Base-by-base conservation (phyloP, 2,113 vertebrate genomes). In the Barnardius zonarius region DNA sequence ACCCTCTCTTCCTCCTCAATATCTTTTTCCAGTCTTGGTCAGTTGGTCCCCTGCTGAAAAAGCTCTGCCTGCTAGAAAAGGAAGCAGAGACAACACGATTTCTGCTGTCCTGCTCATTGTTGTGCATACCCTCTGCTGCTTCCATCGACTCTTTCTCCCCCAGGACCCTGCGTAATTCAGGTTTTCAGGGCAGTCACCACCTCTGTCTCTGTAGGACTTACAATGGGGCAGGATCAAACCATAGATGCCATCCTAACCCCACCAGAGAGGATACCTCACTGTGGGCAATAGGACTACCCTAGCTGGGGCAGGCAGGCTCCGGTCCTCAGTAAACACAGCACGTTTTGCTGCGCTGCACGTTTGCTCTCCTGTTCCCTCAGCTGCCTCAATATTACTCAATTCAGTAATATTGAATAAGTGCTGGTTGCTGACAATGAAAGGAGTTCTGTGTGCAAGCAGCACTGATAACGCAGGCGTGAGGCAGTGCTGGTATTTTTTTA, bases 181-280 rank as follows among this genome's bases (percentile, higher is more conserved):
- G 27, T 48, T 91, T 75, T 69, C 11, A 15, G 57, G 48, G 44
- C 33, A 85, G 13, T 24, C 35, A 16, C 13, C 1, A 0, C 27
- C 35, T 95, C 31, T 25, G 15, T 20, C 18, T 52, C 30, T 39
- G 35, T 15, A 20, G 51, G 51, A 52, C 7, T 6, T 31, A 15
- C 1, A 0, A 15, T 12, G 11, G 33, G 49, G 27, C n/a, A 73
- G 39, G 27, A 49, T 30, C 11, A 44, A 63, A 44, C 4, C 33
- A 9, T 17, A 66, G 39, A 62, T 9, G 17, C 28, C 22, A 19
- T 27, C 28, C 64, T 52, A 31, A 61, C 7, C 30, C 33, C 2
- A 0, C 12, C 39, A 15, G 35, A 87, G 37, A 24, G 72, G 23
- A 59, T 6, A 2, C 12, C 23, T 20, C 0, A 0, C 27, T 39